Percentiles rank a stretch among this genome's conserved stretches.
Conservation (phyloP, 2,113 vertebrate species). For the Heliornis fulica region DNA sequence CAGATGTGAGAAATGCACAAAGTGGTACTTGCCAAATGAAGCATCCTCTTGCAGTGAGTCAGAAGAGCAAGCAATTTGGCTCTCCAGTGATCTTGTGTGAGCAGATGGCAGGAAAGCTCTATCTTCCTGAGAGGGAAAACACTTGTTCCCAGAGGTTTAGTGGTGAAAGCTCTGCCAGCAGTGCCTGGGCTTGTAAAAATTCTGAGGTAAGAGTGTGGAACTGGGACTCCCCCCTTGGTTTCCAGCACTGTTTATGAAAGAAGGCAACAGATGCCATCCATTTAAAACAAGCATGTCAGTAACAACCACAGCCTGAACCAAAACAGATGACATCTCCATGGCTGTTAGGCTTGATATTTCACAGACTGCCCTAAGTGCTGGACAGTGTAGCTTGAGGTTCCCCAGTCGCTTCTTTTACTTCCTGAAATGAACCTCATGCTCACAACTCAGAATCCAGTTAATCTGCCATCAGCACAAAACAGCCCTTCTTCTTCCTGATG, state of each 20-base stretch:
- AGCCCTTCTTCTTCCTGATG: not conserved
- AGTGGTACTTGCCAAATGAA: not conserved
- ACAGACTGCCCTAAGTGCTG: not conserved
- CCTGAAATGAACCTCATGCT: slow-evolving; percentile 6
- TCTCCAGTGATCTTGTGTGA: not conserved
- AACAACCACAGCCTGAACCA: slow-evolving; percentile 40
- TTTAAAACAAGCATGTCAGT: slow-evolving; percentile 36
- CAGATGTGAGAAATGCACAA: not conserved
- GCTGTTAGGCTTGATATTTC: slow-evolving; percentile 35
- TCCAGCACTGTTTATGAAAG: not conserved
- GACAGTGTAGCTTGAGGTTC: not conserved
- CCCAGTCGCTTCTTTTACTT: not conserved
- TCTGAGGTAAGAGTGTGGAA: not conserved
- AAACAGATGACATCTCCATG: slow-evolving; percentile 32
- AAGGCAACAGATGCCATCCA: slow-evolving; percentile 36
- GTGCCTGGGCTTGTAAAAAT: not conserved
- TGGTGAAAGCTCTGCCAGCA: not conserved
- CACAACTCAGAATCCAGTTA: not conserved
- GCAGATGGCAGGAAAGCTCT: not conserved
- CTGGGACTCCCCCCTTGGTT: not conserved
- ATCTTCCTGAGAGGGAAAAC: not conserved
- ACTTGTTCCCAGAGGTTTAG: not conserved
- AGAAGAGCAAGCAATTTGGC: not conserved
- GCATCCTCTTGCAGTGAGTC: not conserved
- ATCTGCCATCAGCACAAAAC: not conserved